Conservation (phyloP, 2,797 vertebrate genomes). For the Paramormyrops hopkinsi region DNA sequence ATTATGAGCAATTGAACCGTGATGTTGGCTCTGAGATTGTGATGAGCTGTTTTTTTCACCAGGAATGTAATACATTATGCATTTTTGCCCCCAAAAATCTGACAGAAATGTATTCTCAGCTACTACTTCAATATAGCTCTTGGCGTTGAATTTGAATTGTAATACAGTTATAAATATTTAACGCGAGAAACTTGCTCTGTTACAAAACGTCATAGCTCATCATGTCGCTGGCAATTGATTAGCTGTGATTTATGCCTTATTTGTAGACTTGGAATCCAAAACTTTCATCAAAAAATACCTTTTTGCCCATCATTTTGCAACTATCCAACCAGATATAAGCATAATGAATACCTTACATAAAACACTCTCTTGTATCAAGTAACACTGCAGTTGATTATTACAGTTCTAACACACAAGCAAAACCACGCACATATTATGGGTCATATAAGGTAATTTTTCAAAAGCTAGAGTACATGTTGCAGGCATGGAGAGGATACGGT, state of each 20-base stretch:
- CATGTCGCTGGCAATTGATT: constrained; percentile 42
- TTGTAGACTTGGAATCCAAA: background rate
- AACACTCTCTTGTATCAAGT: background rate
- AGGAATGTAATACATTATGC: constrained; percentile 48
- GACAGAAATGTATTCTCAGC: constrained; percentile 13
- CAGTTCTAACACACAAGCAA: background rate
- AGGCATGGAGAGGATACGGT: background rate
- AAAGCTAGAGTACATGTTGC: background rate
- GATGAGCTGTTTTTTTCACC: constrained; percentile 51
- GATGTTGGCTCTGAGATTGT: constrained; percentile 49
- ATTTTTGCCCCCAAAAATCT: constrained; percentile 50
- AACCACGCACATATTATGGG: background rate
- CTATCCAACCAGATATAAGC: background rate
- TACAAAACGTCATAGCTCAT: constrained; percentile 53
- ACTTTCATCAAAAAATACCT: background rate
- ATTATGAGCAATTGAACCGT: constrained; percentile 57
- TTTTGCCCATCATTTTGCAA: background rate
- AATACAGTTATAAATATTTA: constrained; percentile 58
- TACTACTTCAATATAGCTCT: constrained; percentile 35
- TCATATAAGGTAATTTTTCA: background rate
- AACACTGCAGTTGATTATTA: background rate
- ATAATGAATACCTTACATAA: background rate
- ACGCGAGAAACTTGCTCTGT: constrained; percentile 34
- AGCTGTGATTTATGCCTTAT: constrained; percentile 14
- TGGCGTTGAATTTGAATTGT: constrained; percentile 28